A percentile compares a stretch with the other conserved stretches of the same genome.
phyloP scores from a whole-genome alignment of 2,888 invertebrate genomes.

The Thymelicus sylvestris region DNA sequence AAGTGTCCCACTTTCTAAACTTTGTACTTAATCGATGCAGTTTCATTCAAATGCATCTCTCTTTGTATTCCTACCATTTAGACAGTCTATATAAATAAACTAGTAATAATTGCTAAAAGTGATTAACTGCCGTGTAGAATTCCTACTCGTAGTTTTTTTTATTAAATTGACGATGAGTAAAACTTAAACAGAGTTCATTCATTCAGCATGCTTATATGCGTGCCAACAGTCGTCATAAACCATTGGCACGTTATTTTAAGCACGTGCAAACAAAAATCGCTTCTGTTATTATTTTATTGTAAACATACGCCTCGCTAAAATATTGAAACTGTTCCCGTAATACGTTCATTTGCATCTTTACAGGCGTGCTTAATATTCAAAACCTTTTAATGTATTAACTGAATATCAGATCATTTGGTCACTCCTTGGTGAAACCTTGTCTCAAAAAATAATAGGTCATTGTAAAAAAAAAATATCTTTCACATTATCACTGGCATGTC shows the following conservation, averaged over 20 bases:
- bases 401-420: neutral
- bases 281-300: constrained; percentile 35
- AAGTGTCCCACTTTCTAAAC: too few relatives aligned
- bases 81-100: neutral
- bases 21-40: too few relatives aligned
- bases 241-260: constrained; percentile 41
- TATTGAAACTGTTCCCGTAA: neutral
- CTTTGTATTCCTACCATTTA: too few relatives aligned
- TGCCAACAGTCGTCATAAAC: constrained; percentile 41
- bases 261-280: constrained; percentile 37
- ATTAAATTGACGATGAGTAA: constrained; percentile 4
- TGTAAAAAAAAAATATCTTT: constrained; percentile 14
- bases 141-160: neutral
- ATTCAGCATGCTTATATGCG: constrained; percentile 45
- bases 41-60: too few relatives aligned
- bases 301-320: constrained; percentile 24
- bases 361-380: neutral
- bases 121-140: neutral
- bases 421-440: neutral
- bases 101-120: neutral
- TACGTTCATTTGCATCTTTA: constrained; percentile 1
- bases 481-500: constrained; percentile 3
- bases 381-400: neutral
- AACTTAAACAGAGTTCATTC: constrained; percentile 40
- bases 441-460: constrained; percentile 11